phyloP scores from a whole-genome alignment of 2,797 vertebrate genomes.

The Erpetoichthys calabaricus region DNA sequence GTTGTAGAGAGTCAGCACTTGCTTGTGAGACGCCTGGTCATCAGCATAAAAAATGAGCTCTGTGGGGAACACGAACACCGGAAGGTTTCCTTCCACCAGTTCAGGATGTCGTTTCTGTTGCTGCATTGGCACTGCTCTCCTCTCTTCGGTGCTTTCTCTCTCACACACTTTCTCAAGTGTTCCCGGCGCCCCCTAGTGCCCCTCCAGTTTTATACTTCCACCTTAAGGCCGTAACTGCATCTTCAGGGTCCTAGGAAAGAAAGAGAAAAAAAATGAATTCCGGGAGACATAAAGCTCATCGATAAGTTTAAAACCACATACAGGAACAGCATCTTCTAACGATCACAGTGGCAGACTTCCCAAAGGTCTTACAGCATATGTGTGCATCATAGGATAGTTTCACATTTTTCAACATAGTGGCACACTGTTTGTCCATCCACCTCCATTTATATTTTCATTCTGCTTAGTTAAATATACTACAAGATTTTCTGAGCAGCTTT shows the following conservation, averaged over 20 bases:
- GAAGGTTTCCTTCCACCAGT: conserved; percentile 98
- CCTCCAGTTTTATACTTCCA: conserved; percentile 14
- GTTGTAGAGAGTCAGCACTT: conserved; percentile 98
- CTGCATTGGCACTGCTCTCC: conserved; percentile 87
- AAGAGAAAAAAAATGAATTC: neutral
- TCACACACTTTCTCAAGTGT: conserved; percentile 25
- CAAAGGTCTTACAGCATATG: too few relatives aligned
- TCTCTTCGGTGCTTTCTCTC: conserved; percentile 48
- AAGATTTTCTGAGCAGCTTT: too few relatives aligned
- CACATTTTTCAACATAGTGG: too few relatives aligned
- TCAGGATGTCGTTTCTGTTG: conserved; percentile 91
- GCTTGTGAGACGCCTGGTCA: conserved; percentile 95
- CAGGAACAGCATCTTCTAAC: too few relatives aligned
- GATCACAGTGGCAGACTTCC: too few relatives aligned
- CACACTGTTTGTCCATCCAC: too few relatives aligned
- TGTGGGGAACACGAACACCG: conserved; percentile 96
- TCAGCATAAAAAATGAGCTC: conserved; percentile 96
- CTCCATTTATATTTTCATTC: too few relatives aligned
- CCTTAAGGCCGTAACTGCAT: conserved; percentile 38
- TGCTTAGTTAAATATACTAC: too few relatives aligned
- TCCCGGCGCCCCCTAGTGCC: conserved; percentile 14
- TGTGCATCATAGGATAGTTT: too few relatives aligned
- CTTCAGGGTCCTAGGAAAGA: conserved; percentile 16
- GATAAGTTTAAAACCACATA: too few relatives aligned
- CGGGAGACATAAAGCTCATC: too few relatives aligned